Conservation (phyloP, 2,888 invertebrate species). For the Rapana venosa region DNA sequence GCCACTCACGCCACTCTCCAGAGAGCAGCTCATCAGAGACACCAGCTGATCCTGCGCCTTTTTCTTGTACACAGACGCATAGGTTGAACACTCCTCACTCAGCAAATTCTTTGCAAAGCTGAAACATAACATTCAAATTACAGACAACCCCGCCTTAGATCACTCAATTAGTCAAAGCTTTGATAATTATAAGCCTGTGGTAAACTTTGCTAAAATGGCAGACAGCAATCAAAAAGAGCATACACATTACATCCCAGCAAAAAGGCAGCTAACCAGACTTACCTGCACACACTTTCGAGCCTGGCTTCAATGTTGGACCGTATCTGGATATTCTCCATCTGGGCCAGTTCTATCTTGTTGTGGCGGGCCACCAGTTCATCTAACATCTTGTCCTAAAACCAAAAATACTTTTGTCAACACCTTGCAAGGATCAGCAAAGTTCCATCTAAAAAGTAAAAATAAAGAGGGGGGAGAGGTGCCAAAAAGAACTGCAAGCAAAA, state of each 20-base stretch:
- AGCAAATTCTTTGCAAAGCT: slow-evolving; percentile 88
- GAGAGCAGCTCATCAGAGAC: slow-evolving; percentile 88
- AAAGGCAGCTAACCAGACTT: neutral
- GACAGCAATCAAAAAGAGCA: neutral
- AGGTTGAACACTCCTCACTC: slow-evolving; percentile 87
- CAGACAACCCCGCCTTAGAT: too few species aligned
- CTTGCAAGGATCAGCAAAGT: too few species aligned
- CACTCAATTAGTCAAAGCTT: too few species aligned
- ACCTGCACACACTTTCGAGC: slow-evolving; percentile 90
- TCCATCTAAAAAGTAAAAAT: too few species aligned
- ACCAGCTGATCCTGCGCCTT: slow-evolving; percentile 88
- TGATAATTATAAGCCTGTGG: too few species aligned
- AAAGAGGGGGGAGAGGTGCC: too few species aligned
- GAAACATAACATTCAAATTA: neutral
- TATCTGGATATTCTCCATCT: slow-evolving; percentile 90
- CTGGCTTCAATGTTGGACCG: slow-evolving; percentile 91
- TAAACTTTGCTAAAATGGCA: too few species aligned
- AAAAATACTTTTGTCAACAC: neutral
- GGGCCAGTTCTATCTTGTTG: slow-evolving; percentile 90
- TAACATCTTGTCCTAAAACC: slow-evolving; percentile 84
- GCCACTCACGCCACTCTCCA: slow-evolving; percentile 89
- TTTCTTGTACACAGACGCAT: slow-evolving; percentile 86
- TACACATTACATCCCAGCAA: too few species aligned
- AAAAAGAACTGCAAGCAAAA: too few species aligned
- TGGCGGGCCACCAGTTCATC: slow-evolving; percentile 81